Evolutionary conservation across 1,140 invertebrate species (phyloP), one percentile per base, ranked within the genome.

Genomic region (Hesperophylax magnus): DNA sequence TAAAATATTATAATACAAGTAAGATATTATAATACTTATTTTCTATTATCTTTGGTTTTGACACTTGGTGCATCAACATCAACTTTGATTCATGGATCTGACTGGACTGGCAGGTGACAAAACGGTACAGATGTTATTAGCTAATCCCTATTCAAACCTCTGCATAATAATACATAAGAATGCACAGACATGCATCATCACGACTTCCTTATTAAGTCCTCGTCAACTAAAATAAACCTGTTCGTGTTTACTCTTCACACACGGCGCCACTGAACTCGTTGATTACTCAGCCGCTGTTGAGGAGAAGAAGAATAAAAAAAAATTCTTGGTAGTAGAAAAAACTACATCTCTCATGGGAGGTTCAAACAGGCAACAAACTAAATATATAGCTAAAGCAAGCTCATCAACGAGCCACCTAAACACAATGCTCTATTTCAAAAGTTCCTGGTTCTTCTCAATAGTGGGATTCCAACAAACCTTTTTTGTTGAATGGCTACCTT

Each of bases 261-360:
- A 75, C 34, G 78, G 78, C 82, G 82, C 78, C 82, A 67, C 74
- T 83, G 82, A 20, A 22, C 67, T 47, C 24, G 76, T 69, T 78
- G 65, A 82, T 82, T 82, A 82, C 77, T 82, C 80, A 77, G 80
- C 74, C 79, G 74, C 61, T 69, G 20, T 14, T 14, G 39, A 47
- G 39, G 14, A 47, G 39, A 47, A 11, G 39, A 14, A 47, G 39
- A 47, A 47, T 47, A 2, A 47, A 3, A 47, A 76, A 58, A 82
- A 79, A 82, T 82, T 79, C 81, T 76, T 24, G 54, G 80, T 81
- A 78, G 27, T 15, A 54, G 20, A 76, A 76, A 76, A 76, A 76
- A 76, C 54, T 39, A 60, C 72, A 27, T 34, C 27, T 67, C n/a
- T 7, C 5, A 69, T 39, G 65, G 39, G 7, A 8, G 31, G 14